Base-by-base conservation (phyloP, 2,797 vertebrate genomes). In the Ptychadena robeensis region DNA sequence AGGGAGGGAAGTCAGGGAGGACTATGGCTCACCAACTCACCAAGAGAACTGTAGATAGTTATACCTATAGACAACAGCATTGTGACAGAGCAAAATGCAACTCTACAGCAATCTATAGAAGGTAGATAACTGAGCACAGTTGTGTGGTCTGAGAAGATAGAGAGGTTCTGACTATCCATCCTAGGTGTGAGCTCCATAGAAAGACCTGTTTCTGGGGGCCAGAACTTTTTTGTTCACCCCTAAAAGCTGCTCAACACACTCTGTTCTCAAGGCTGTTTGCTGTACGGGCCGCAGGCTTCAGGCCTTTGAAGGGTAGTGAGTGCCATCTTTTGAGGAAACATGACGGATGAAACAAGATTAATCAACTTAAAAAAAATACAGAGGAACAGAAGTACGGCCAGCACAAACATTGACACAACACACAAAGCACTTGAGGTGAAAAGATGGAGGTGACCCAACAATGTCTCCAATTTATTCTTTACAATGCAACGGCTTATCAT, bases 241-340 rank as follows among this genome's bases (percentile, higher is more conserved):
- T 91, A 91, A 82, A 91, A 90, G 94, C 89, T 93, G 89, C 90
- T 94, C 94, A 87, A 94, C 95, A 94, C 91, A 37, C 94, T 94
- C 92, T 96, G 97, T 96, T 95, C 92, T 92, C 94, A 94, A 94
- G 95, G 97, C 97, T 97, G 97, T 98, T 97, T 97, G 96, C 96
- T 91, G 91, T 93, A 93, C 91, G 94, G 97, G 97, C 96, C 96
- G 96, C 97, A 98, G 96, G 96, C 96, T 98, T 96, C 91, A 92
- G 96, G 97, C 97, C 95, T 98, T 98, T 97, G 96, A 98, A 98
- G 96, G 96, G 96, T 96, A 85, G 83, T 96, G 97, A 97, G 94
- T 96, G 95, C 96, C 97, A 98, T 98, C 97, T 98, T 98, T 96
- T 94, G 96, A 97, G 95, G 94, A 94, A 96, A 93, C 90, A 95